Evolutionary conservation across 53 echinoderm and acorn worm genomes (phyloP).

Genomic region (Crossaster papposus): DNA sequence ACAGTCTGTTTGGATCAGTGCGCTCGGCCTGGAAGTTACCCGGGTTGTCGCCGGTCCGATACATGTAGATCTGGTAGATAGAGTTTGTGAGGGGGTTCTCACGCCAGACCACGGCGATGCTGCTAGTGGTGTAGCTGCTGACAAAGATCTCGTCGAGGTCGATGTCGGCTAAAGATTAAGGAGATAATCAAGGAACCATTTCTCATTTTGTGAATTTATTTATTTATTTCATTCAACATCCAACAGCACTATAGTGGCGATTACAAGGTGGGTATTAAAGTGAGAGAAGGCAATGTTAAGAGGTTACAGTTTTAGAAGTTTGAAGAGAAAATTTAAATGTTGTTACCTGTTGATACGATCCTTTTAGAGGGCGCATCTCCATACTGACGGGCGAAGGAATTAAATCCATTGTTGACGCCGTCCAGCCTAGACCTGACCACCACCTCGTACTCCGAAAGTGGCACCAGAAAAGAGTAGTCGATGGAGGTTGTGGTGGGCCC

Average conservation of each 20-base stretch:
- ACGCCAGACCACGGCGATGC: conserved; percentile 34
- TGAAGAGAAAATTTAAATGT: no score
- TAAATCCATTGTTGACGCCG: background rate
- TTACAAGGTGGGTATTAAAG: no score
- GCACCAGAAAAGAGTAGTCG: conserved; percentile 20
- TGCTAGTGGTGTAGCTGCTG: conserved; percentile 43
- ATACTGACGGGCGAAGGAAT: conserved; percentile 20
- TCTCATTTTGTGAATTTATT: background rate
- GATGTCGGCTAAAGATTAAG: conserved; percentile 29
- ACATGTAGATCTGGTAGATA: conserved; percentile 44
- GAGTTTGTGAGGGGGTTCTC: background rate
- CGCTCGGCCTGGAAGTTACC: background rate
- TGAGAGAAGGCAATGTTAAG: no score
- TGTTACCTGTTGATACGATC: conserved; percentile 45
- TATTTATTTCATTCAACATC: no score
- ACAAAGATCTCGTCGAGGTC: conserved; percentile 41
- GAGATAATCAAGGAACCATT: background rate
- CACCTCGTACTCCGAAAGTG: conserved; percentile 55
- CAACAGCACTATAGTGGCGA: no score
- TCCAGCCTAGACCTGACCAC: conserved; percentile 47
- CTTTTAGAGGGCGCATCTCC: conserved; percentile 44
- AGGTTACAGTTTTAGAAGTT: no score
- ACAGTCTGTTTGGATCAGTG: background rate
- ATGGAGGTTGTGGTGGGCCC: conserved; percentile 26
- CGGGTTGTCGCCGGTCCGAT: background rate